These are phyloP conservation scores for Corythaixoides concolor DNA, from an alignment of 2,113 vertebrate species.

Conservation along the genomic window DNA sequence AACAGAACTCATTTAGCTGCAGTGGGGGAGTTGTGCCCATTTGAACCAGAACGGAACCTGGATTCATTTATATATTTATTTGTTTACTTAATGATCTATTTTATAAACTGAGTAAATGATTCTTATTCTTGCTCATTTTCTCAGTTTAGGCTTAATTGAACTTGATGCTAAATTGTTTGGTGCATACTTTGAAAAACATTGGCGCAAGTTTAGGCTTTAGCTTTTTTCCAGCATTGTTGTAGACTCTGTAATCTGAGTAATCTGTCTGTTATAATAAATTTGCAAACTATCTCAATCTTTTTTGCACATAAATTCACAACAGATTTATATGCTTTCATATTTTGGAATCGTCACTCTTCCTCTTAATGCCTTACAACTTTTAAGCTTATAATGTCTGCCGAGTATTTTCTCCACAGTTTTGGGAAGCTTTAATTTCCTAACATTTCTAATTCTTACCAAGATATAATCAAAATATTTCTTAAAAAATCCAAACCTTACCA, in stretches of 20 bases:
- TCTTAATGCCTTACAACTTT: not conserved
- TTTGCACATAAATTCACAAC: not conserved
- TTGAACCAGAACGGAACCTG: not conserved
- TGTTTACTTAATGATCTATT: not conserved
- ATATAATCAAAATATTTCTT: not conserved
- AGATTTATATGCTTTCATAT: not conserved
- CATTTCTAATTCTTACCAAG: not conserved
- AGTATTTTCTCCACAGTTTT: not conserved
- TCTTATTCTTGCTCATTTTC: not conserved
- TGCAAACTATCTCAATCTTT: not conserved
- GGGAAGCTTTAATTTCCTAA: not conserved
- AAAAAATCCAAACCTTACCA: not conserved
- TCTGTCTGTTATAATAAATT: not conserved
- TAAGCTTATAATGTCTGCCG: not conserved
- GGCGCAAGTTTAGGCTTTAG: not conserved
- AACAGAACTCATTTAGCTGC: rapidly evolving
- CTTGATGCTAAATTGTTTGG: not conserved
- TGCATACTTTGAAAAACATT: not conserved
- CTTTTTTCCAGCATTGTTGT: not conserved
- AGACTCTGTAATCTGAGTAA: not conserved
- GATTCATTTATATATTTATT: not conserved
- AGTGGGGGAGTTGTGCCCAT: not conserved
- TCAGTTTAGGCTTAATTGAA: not conserved
- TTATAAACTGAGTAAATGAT: not conserved
- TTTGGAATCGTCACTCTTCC: not conserved